These are phyloP conservation scores for Glossosoma conforme DNA, from an alignment of 1,140 invertebrate species.

Conservation along the genomic window DNA sequence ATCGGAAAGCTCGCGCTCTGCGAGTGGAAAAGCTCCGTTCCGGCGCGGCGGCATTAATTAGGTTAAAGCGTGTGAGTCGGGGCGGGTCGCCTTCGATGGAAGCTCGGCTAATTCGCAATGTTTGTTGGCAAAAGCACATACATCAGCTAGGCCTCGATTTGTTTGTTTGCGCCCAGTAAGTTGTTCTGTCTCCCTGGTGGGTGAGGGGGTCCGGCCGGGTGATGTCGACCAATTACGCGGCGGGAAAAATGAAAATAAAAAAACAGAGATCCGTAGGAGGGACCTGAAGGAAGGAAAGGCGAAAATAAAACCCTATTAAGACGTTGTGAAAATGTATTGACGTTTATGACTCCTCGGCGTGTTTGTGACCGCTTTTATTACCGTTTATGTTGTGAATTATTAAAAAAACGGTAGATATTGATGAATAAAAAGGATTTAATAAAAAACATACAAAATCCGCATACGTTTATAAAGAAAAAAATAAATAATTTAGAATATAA, in stretches of 20 bases:
- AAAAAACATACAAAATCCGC: too few relatives aligned
- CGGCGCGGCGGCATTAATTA: constrained; percentile 26
- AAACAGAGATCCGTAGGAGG: constrained; percentile 10
- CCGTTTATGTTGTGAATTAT: too few relatives aligned
- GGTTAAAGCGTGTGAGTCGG: constrained; percentile 17
- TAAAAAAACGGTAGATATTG: too few relatives aligned
- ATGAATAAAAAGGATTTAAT: too few relatives aligned
- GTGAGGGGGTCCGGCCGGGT: not conserved
- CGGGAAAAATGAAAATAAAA: constrained; percentile 22
- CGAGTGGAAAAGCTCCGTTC: constrained; percentile 5
- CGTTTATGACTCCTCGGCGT: too few relatives aligned
- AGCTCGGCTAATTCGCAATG: constrained; percentile 27
- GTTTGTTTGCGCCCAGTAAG: constrained; percentile 25
- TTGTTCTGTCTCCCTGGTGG: constrained; percentile 21
- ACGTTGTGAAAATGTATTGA: constrained; percentile 8
- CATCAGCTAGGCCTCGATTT: constrained; percentile 26
- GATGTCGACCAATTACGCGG: constrained; percentile 30
- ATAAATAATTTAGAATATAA: too few relatives aligned
- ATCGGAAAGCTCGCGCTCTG: constrained; percentile 1
- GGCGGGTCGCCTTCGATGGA: constrained; percentile 11
- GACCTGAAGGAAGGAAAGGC: constrained; percentile 4
- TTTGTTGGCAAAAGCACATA: constrained; percentile 24
- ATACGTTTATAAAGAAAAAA: too few relatives aligned
- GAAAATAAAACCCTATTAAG: constrained; percentile 20
- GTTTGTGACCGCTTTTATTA: too few relatives aligned